Conservation (phyloP, 2,113 vertebrate species). For the Cyanoramphus novaezelandiae region DNA sequence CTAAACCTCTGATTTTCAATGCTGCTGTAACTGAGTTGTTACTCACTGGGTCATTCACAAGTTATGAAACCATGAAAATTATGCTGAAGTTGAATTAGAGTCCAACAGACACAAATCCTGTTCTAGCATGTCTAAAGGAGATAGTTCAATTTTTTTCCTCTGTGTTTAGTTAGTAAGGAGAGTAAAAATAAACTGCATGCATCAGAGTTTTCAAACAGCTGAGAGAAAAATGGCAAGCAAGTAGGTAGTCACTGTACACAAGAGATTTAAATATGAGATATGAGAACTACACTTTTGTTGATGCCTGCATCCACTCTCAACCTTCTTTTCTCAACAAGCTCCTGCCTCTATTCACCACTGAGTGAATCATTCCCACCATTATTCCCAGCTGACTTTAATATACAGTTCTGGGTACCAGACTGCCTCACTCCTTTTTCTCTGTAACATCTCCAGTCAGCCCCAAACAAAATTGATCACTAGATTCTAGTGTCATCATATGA, state of each 20-base stretch:
- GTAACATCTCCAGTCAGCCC: not conserved
- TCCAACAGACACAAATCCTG: not conserved
- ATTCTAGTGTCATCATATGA: not conserved
- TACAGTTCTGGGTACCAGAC: not conserved
- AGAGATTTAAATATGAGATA: not conserved
- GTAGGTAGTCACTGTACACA: not conserved
- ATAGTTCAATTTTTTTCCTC: not conserved
- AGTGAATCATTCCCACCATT: not conserved
- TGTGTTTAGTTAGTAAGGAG: not conserved
- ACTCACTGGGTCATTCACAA: not conserved
- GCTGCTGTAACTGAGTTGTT: not conserved
- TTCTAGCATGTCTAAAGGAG: not conserved
- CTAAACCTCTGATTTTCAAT: not conserved
- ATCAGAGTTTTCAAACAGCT: not conserved
- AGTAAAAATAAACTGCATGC: not conserved
- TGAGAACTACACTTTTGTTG: not conserved
- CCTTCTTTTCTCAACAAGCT: not conserved
- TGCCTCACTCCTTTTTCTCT: not conserved
- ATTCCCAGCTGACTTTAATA: not conserved
- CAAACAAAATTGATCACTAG: not conserved
- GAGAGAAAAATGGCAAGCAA: not conserved
- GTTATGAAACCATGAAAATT: not conserved
- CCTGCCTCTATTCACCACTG: not conserved
- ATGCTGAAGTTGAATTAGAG: not conserved
- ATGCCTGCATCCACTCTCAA: not conserved